Percentiles rank a stretch among this genome's conserved stretches.
Conservation (phyloP, 2,888 invertebrate species). For the Galeruca laticollis region DNA sequence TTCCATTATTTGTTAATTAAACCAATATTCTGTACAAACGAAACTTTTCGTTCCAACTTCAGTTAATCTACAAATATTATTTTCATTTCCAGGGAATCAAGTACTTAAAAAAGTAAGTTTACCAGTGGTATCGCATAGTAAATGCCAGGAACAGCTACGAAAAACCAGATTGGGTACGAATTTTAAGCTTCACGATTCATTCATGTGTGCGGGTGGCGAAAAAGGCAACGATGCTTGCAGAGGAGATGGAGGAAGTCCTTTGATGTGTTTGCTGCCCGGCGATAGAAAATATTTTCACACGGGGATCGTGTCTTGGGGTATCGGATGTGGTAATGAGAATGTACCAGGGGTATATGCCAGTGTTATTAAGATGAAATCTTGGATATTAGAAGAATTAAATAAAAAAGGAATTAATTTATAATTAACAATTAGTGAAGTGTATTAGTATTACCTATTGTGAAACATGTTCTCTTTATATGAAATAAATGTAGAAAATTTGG, state of each 20-base stretch:
- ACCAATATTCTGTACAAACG: too few relatives aligned
- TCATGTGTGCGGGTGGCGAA: conserved; percentile 84
- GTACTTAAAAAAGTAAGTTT: conserved; percentile 77
- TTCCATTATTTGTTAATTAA: too few relatives aligned
- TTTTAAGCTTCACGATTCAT: conserved; percentile 77
- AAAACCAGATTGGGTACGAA: conserved; percentile 74
- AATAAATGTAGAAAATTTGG: too few relatives aligned
- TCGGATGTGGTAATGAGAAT: conserved; percentile 79
- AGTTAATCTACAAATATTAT: too few relatives aligned
- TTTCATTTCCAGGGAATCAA: conserved; percentile 24
- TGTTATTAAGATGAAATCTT: conserved; percentile 75
- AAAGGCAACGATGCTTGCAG: conserved; percentile 79
- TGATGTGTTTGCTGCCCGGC: conserved; percentile 57
- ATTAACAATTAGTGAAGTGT: too few relatives aligned
- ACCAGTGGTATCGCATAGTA: conserved; percentile 72
- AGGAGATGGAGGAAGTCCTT: conserved; percentile 54
- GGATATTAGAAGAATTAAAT: conserved; percentile 72
- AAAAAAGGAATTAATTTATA: conserved; percentile 35
- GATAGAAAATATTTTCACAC: conserved; percentile 74
- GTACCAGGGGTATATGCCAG: conserved; percentile 86
- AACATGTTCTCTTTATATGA: too few relatives aligned
- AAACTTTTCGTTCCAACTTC: too few relatives aligned
- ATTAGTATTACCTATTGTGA: background rate
- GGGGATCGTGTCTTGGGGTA: conserved; percentile 92
- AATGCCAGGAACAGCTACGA: conserved; percentile 74